These are phyloP conservation scores for Nudaria mundana DNA, from an alignment of 2,888 invertebrate species.

Conservation along the genomic window DNA sequence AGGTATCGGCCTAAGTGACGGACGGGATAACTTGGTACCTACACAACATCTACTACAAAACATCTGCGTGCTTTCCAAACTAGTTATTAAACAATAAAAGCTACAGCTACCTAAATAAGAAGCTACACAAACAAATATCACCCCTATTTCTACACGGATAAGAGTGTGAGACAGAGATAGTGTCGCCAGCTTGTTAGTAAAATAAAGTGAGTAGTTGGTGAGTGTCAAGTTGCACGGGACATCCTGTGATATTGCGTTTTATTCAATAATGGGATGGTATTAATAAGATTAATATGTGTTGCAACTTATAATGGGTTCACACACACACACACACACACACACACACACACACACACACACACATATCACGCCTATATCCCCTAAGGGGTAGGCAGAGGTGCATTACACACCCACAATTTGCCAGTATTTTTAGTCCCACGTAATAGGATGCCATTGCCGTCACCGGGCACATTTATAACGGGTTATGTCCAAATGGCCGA, in stretches of 20 bases:
- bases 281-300: constrained; percentile 19
- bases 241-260: constrained; percentile 31
- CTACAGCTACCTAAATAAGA: background rate
- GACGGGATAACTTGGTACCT: constrained; percentile 15
- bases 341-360: no score
- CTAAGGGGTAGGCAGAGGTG: no score
- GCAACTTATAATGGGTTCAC: background rate
- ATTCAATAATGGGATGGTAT: constrained; percentile 18
- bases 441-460: no score
- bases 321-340: no score
- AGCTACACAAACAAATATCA: background rate
- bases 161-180: constrained; percentile 6
- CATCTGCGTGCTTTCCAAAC: constrained; percentile 26
- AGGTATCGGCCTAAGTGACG: no score
- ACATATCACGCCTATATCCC: no score
- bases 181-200: constrained; percentile 4
- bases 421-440: no score
- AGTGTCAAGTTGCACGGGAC: constrained; percentile 34
- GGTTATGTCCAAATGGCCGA: no score
- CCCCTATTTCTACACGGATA: background rate
- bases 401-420: no score
- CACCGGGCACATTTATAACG: no score
- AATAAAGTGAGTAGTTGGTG: constrained; percentile 8
- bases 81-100: constrained; percentile 24
- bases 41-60: constrained; percentile 16